phyloP scores from a whole-genome alignment of 92 coral and sea anemone genomes.

The Hydrozoanthus gracilis region DNA sequence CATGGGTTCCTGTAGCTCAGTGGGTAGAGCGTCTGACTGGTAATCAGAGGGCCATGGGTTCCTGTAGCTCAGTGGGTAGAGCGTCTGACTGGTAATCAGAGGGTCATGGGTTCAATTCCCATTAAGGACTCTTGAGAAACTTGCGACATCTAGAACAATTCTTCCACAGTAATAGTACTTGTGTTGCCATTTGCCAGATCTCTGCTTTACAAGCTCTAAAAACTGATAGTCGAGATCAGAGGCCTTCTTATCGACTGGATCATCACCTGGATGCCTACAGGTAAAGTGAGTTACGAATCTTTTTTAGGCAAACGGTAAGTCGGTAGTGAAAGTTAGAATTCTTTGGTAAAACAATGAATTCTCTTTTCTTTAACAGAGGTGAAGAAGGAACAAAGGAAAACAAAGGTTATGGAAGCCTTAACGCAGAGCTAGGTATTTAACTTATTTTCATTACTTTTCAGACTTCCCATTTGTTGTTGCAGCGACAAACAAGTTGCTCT shows the following conservation, averaged over 20 bases:
- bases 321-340: not conserved
- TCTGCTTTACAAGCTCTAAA: constrained; percentile 68
- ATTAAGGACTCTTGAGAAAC: no score
- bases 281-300: constrained; percentile 23
- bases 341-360: not conserved
- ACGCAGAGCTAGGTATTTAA: constrained; percentile 3
- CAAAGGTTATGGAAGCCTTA: constrained; percentile 12
- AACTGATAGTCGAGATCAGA: constrained; percentile 59
- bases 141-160: no score
- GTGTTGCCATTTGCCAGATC: constrained; percentile 44
- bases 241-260: constrained; percentile 49
- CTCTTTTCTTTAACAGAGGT: not conserved
- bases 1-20: no score
- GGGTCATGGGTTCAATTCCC: no score
- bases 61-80: no score
- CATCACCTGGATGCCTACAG: constrained; percentile 76
- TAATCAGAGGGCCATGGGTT: no score
- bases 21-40: no score
- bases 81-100: no score
- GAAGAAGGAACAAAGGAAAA: not conserved
- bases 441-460: not conserved
- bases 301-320: not conserved
- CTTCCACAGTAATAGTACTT: no score
- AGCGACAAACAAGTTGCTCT: not conserved
- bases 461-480: not conserved